Evolutionary conservation across 2,888 invertebrate species (phyloP), one percentile per base, ranked within the genome.

Genomic region (Callyntrura guangdongensis): DNA sequence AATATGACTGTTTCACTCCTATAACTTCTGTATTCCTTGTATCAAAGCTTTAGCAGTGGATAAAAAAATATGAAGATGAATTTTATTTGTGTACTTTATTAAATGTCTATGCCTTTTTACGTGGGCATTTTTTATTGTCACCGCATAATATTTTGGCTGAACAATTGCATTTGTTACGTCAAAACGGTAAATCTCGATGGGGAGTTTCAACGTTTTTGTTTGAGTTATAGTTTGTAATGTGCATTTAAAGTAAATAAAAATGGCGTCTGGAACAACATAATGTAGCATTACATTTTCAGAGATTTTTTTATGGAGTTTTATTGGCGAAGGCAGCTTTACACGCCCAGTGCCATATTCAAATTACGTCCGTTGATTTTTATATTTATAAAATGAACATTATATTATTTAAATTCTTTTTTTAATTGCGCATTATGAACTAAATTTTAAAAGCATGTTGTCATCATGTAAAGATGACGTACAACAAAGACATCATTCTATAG

Each of bases 91-190:
- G 12, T 9, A 77, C 9, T 25, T 17, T 49, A 22, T 77, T 20
- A 77, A 77, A 77, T 77, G 77, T 74, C 72, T 74, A 74, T 17
- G 25, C 27, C 53, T 47, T 84, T n/a, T 69, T 36, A 84, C 36
- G 84, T 84, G 84, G 84, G 84, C 49, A 83, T 47, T 83, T 82
- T 84, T 84, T 84, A 84, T 84, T 84, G 69, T 84, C 84, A 53
- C 67, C 69, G 36, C n/a, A 49, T 49, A 77, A 77, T 77, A 53
- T 77, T 77, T 77, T 53, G n/a, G 53, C n/a, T 14, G 84, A 72
- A 84, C 69, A 49, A 84, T 83, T 83, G 67, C 49, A 49, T 49
- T 47, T 45, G 25, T 83, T 64, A 83, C 83, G 64, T 67, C 47
- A 83, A 82, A 83, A 64, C 83, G 67, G 61, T 83, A 83, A 83